phyloP scores from a whole-genome alignment of 2,113 vertebrate species.

The Cephalopterus ornatus region DNA sequence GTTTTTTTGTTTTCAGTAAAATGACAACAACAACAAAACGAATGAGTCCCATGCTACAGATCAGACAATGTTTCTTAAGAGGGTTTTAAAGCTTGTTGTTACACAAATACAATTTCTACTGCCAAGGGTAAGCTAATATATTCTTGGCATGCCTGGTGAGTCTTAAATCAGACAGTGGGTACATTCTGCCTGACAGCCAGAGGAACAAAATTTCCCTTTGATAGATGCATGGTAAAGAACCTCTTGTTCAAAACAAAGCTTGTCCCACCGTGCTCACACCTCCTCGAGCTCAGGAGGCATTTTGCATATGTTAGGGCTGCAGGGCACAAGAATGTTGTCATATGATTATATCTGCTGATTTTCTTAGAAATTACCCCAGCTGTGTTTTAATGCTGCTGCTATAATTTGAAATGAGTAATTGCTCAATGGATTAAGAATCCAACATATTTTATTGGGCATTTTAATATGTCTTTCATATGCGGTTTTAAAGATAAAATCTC shows the following conservation, averaged over 20 bases:
- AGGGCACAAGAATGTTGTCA: not conserved
- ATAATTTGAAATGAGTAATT: not conserved
- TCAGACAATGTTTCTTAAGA: conserved; percentile 39
- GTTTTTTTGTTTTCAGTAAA: not conserved
- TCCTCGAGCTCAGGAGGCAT: not conserved
- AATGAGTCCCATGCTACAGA: conserved; percentile 51
- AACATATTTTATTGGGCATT: not conserved
- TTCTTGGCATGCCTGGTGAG: conserved; percentile 26
- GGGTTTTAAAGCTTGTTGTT: conserved; percentile 8
- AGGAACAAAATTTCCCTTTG: not conserved
- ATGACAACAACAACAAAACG: conserved; percentile 1
- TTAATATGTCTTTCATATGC: not conserved
- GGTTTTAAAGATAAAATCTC: conserved; percentile 23
- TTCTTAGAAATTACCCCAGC: conserved; percentile 40
- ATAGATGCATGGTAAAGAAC: not conserved
- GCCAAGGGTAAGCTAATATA: conserved; percentile 21
- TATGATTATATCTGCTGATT: not conserved
- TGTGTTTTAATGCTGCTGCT: conserved; percentile 3
- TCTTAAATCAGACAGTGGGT: conserved; percentile 4
- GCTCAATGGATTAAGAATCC: not conserved
- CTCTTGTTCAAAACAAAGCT: not conserved
- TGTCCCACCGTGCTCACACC: not conserved
- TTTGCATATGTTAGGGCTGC: not conserved
- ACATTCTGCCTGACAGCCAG: not conserved
- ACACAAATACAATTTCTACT: conserved; percentile 41